A percentile compares a stretch with the other conserved stretches of the same genome.
phyloP scores from a whole-genome alignment of 2,113 vertebrate species.

The Lontra canadensis region DNA sequence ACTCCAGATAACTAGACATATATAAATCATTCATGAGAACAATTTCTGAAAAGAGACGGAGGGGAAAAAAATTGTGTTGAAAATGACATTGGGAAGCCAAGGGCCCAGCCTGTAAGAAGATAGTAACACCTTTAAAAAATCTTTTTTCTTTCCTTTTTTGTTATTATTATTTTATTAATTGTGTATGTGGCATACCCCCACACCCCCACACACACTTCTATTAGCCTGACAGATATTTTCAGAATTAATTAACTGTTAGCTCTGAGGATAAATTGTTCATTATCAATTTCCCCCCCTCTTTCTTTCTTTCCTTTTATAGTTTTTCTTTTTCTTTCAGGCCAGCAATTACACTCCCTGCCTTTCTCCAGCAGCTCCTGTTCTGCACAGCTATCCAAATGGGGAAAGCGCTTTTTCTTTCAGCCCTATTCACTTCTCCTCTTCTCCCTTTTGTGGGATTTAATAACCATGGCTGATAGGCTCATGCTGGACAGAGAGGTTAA shows the following conservation, averaged over 20 bases:
- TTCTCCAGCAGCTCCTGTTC: conserved; percentile 86
- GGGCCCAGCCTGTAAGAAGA: conserved; percentile 88
- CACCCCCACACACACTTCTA: conserved; percentile 69
- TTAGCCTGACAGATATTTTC: conserved; percentile 90
- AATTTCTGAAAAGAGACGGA: conserved; percentile 94
- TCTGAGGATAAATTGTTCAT: conserved; percentile 91
- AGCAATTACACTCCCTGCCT: conserved; percentile 87
- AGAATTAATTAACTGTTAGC: conserved; percentile 92
- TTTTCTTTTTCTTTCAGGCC: conserved; percentile 85
- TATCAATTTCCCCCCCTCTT: conserved; percentile 83
- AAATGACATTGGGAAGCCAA: conserved; percentile 93
- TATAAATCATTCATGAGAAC: conserved; percentile 99
- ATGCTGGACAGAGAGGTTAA: conserved; percentile 87
- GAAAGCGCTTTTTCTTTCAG: conserved; percentile 88
- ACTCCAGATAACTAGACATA: conserved; percentile 99
- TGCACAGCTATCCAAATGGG: conserved; percentile 88
- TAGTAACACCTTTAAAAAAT: conserved; percentile 88
- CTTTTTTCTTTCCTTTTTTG: conserved; percentile 81
- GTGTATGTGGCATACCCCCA: conserved; percentile 79
- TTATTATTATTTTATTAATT: conserved; percentile 90
- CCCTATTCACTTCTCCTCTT: conserved; percentile 86
- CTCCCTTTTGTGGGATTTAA: conserved; percentile 90
- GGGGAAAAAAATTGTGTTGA: conserved; percentile 88
- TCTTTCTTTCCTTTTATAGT: conserved; percentile 85
- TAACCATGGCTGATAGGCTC: conserved; percentile 85